A percentile compares a stretch with the other conserved stretches of the same genome.
Conservation (phyloP, 2,888 invertebrate genomes). For the Macaria notata region DNA sequence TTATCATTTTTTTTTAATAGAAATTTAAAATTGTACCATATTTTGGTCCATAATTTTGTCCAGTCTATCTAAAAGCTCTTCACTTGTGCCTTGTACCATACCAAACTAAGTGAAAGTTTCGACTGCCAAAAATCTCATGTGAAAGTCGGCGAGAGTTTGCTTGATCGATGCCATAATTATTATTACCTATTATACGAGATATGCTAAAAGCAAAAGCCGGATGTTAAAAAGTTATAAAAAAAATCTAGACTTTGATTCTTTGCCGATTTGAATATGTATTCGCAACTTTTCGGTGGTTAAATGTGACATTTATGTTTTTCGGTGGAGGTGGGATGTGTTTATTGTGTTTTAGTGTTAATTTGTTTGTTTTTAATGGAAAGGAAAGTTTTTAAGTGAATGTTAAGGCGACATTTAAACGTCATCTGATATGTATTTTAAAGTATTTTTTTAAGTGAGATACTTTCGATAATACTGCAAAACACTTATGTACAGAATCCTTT, state of each 20-base stretch:
- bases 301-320: constrained; percentile 7
- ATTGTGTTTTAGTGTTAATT: background rate
- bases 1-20: too few species aligned
- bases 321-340: background rate
- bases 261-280: constrained; percentile 13
- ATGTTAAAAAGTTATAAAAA: constrained; percentile 49
- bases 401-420: too few species aligned
- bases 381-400: background rate
- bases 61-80: background rate
- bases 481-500: too few species aligned
- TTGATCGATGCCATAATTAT: constrained; percentile 81
- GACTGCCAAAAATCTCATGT: constrained; percentile 76
- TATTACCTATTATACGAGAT: constrained; percentile 78
- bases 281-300: background rate
- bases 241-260: constrained; percentile 34
- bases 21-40: too few species aligned
- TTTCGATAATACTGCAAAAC: too few species aligned
- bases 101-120: constrained; percentile 65
- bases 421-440: too few species aligned
- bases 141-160: constrained; percentile 72
- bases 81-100: constrained; percentile 35
- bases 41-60: too few species aligned
- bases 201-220: constrained; percentile 77
- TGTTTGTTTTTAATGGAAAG: background rate
- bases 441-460: too few species aligned